These are phyloP conservation scores for Halichoerus grypus DNA, from an alignment of 2,113 vertebrate species.

Conservation along the genomic window DNA sequence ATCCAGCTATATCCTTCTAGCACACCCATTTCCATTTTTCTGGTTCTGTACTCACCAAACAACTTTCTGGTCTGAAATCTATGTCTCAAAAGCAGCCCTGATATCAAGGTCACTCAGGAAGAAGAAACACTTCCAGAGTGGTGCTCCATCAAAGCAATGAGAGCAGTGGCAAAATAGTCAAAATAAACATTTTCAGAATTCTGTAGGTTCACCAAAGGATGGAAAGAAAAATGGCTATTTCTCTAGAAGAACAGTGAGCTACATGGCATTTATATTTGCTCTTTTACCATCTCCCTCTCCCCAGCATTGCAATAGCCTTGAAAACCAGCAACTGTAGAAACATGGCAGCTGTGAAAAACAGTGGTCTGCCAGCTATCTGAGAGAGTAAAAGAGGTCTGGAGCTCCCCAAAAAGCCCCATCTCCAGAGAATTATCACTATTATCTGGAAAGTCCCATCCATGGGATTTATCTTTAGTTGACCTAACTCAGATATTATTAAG, in stretches of 20 bases:
- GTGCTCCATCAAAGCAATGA: background rate
- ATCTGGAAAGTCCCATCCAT: background rate
- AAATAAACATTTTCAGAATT: conserved; percentile 44
- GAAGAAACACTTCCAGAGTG: background rate
- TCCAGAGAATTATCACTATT: background rate
- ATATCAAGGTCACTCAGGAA: background rate
- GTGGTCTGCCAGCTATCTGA: background rate
- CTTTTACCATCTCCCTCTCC: background rate
- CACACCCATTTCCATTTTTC: background rate
- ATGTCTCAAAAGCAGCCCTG: conserved; percentile 35
- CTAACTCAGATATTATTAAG: background rate
- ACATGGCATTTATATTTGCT: background rate
- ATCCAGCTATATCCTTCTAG: background rate
- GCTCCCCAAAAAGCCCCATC: background rate
- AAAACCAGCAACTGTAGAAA: background rate
- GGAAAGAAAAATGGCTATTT: background rate
- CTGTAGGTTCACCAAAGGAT: background rate
- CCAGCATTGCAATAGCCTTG: background rate
- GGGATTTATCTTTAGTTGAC: background rate
- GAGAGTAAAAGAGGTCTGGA: background rate
- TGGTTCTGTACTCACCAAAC: background rate
- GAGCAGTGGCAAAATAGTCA: background rate
- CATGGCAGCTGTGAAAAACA: background rate
- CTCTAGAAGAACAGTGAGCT: background rate
- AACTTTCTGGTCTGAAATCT: background rate